Evolutionary conservation across 64 coral and sea anemone genomes (phyloP).

Genomic region (Porites australiensis): DNA sequence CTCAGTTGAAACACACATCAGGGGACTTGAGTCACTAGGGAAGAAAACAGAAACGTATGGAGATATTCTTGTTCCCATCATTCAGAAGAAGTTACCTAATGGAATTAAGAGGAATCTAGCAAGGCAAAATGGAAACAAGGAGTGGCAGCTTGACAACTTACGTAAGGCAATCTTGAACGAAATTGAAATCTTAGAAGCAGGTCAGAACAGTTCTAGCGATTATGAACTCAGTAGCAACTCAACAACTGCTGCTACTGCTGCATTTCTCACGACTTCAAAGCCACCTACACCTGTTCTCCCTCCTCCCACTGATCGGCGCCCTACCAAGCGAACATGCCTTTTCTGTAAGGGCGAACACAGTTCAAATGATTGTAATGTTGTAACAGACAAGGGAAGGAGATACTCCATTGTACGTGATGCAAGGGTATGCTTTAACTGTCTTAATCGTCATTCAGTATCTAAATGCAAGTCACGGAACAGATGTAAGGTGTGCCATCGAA

Average conservation of each 20-base stretch:
- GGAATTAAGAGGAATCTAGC: conserved; percentile 50
- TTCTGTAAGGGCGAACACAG: conserved; percentile 28
- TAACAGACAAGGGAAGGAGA: conserved; percentile 33
- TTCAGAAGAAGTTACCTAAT: conserved; percentile 59
- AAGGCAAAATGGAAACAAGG: conserved; percentile 38
- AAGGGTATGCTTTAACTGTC: conserved; percentile 45
- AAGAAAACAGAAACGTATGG: conserved; percentile 49
- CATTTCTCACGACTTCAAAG: conserved; percentile 4
- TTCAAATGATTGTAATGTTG: background rate
- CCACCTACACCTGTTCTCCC: background rate
- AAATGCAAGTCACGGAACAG: conserved; percentile 56
- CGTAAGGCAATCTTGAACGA: conserved; percentile 28
- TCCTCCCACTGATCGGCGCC: background rate
- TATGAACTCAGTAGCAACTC: background rate
- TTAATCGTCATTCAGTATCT: conserved; percentile 39
- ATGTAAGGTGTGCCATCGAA: conserved; percentile 41
- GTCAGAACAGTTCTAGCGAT: background rate
- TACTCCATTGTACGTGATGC: background rate
- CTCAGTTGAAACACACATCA: conserved; percentile 56
- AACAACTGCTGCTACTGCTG: background rate
- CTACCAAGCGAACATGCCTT: conserved; percentile 25
- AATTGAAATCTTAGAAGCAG: conserved; percentile 28
- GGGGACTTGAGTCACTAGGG: conserved; percentile 54
- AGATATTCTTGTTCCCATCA: conserved; percentile 60
- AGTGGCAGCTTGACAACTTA: conserved; percentile 23